phyloP scores from a whole-genome alignment of 2,113 vertebrate genomes.

The Condylura cristata region DNA sequence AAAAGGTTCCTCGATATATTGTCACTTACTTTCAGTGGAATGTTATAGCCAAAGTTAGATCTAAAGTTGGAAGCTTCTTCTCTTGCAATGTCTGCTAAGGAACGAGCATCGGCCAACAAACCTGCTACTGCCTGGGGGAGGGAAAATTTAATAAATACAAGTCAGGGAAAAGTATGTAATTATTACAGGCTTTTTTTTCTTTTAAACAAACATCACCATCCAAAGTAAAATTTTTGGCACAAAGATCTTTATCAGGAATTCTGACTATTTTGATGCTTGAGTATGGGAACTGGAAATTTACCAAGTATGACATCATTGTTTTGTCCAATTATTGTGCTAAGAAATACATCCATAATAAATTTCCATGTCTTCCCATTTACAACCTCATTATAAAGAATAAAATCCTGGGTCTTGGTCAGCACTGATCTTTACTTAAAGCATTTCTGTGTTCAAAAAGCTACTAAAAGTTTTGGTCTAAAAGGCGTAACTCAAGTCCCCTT shows the following conservation, averaged over 20 bases:
- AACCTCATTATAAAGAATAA: not conserved
- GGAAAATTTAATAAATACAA: conserved; percentile 29
- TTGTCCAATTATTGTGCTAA: conserved; percentile 10
- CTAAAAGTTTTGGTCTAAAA: conserved; percentile 7
- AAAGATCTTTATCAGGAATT: not conserved
- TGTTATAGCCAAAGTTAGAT: conserved; percentile 97
- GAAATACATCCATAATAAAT: not conserved
- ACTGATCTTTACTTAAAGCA: conserved; percentile 7
- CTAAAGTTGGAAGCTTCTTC: conserved; percentile 98
- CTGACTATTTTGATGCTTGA: not conserved
- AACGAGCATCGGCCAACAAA: conserved; percentile 96
- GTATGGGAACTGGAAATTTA: conserved; percentile 2
- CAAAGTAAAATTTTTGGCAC: not conserved
- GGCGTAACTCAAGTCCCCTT: not conserved
- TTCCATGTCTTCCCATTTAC: not conserved
- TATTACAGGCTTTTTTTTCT: not conserved
- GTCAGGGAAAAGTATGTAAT: not conserved
- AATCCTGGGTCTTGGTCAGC: not conserved
- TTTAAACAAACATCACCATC: not conserved
- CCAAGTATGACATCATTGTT: not conserved
- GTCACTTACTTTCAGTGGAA: conserved; percentile 94
- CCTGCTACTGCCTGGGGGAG: conserved; percentile 93
- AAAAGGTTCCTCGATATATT: not conserved
- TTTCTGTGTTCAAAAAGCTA: conserved; percentile 33
- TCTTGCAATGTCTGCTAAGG: conserved; percentile 95